Evolutionary conservation across 2,113 vertebrate species (phyloP).

Genomic region (Oceanites oceanicus): DNA sequence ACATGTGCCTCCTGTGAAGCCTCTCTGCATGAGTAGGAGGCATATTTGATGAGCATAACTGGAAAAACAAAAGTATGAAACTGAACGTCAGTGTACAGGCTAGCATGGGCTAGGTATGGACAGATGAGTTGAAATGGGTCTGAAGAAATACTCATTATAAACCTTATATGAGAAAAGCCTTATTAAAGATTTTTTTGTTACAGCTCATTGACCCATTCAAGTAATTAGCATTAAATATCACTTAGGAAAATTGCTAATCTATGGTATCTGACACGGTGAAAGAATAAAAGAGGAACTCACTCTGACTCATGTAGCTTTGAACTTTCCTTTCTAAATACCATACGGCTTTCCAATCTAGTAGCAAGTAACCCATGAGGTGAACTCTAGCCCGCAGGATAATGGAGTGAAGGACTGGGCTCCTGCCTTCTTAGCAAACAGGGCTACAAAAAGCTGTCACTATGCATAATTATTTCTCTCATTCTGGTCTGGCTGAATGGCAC

Average conservation of each 20-base stretch:
- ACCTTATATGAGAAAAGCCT: neutral
- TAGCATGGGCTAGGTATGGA: neutral
- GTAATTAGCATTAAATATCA: conserved; percentile 68
- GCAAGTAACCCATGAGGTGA: neutral
- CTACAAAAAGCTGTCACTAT: neutral
- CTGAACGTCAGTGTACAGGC: neutral
- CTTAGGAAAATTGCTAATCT: conserved; percentile 48
- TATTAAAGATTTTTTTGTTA: conserved; percentile 44
- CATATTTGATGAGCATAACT: neutral
- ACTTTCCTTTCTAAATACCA: conserved; percentile 62
- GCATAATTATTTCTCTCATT: neutral
- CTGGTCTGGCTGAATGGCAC: neutral
- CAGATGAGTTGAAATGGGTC: neutral
- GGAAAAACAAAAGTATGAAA: neutral
- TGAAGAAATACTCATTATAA: neutral
- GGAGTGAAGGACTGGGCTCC: neutral
- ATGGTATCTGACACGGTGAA: neutral
- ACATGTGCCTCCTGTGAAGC: neutral
- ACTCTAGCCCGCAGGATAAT: neutral
- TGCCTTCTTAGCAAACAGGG: neutral
- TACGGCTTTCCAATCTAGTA: neutral
- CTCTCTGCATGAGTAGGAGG: neutral
- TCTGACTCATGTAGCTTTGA: conserved; percentile 29
- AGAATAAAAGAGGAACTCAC: neutral
- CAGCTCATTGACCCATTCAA: conserved; percentile 49